Evolutionary conservation across 2,797 vertebrate genomes (phyloP), one percentile per base, ranked within the genome.

Genomic region (Leuciscus waleckii): DNA sequence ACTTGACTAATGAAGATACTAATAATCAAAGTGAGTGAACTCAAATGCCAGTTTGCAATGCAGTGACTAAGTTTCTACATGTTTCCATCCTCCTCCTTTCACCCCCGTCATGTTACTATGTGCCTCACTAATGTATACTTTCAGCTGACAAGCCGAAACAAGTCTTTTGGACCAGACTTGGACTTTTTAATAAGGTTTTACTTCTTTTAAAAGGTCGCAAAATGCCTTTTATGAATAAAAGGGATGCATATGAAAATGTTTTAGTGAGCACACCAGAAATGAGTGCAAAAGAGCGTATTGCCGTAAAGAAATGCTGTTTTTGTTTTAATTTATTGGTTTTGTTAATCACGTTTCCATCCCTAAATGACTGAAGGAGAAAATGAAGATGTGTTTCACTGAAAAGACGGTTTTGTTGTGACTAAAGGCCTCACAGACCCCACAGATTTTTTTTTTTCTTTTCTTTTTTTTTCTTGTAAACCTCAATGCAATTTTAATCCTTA

Each of bases 401-500:
- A 29, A 74, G 56, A 58, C 1, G 14, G 19, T 61, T 73, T 21
- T 29, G 35, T 41, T 43, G 32, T 17, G 49, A 58, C n/a, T 35
- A n/a, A 51, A 63, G 14, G 71, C n/a, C 43, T 43, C 35, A 58
- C 16, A 51, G 41, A 39, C 37, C 63, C 67, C 76, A 77, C 65
- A 26, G 11, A 16, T 5, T 68, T 39, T 67, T 26, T 29, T 67
- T 26, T 29, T 5, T 35, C 0, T 4, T 0, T 35, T 70, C 26
- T 29, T 79, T 82, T 79, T 82, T 14, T 70, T 69, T 81, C 19
- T 81, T 77, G 49, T 71, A 86, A 86, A 85, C 87, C 79, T 85
- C 78, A 87, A 86, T 85, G 84, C 83, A 85, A 83, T 79, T 86
- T 79, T 39, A 71, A 69, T 58, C 79, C 54, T 77, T 67, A 88